Evolutionary conservation across 2,113 vertebrate genomes (phyloP), one percentile per base, ranked within the genome.

Genomic region (Corythornis vintsioides): DNA sequence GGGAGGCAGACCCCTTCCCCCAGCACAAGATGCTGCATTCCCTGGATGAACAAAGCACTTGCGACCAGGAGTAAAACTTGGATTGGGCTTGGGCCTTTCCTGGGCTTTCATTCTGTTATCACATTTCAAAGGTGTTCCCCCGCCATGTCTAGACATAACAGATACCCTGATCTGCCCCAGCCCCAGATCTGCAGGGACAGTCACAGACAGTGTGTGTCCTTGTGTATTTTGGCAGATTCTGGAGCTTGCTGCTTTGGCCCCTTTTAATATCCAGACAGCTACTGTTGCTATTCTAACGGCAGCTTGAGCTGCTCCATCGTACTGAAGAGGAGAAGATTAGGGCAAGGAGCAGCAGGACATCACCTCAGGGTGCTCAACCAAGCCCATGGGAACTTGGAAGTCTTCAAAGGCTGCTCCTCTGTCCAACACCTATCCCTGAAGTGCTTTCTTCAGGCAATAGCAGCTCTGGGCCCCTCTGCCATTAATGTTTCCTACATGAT

Each of bases 151-250:
- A 56, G 42, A 50, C 56, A 83, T 82, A 78, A 64, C 1, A 0
- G 43, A 55, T 47, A 80, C 47, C 80, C 76, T 0, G 6, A 52
- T 33, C n/a, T 89, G 87, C 91, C 87, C 79, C 69, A 29, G 82
- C 9, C 81, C 64, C 77, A 31, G 66, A 55, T 91, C 91, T 72
- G 84, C 87, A 73, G 93, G 91, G 87, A 73, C 91, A 33, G 45
- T 16, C 50, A 18, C 59, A 20, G 66, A 78, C 71, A 1, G 45
- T 5, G 84, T 74, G 77, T 61, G 86, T 81, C 93, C 71, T 69
- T 85, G 94, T 88, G 87, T 93, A 33, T 66, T 93, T 91, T 91
- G 91, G 94, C 94, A 91, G 69, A 55, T 38, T 38, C 59, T 53
- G 21, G 72, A 82, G 59, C 53, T 85, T 81, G 40, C 43, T 73